phyloP scores from a whole-genome alignment of 2,113 vertebrate species.

The Dromaius novaehollandiae region DNA sequence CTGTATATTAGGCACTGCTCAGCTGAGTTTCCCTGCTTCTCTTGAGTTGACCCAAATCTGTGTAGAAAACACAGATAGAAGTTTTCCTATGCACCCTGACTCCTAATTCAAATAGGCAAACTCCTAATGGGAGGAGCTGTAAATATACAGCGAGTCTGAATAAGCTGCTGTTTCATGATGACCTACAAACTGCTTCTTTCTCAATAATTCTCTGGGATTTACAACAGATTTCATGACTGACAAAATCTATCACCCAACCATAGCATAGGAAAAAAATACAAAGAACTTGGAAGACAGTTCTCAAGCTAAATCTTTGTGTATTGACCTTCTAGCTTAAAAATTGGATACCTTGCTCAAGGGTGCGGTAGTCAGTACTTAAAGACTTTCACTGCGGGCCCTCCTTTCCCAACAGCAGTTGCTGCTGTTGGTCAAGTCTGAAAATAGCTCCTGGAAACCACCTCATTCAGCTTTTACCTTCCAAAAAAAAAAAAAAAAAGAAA shows the following conservation, averaged over 20 bases:
- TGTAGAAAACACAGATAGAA: neutral
- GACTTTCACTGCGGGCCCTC: neutral
- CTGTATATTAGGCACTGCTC: neutral
- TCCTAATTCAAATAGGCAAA: neutral
- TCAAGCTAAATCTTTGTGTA: neutral
- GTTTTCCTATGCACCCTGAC: neutral
- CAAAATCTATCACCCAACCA: neutral
- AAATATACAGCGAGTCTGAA: neutral
- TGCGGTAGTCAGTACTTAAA: neutral
- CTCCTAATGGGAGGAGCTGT: neutral
- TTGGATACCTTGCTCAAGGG: neutral
- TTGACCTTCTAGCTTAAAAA: neutral
- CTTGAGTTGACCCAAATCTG: neutral
- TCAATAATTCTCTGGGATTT: neutral
- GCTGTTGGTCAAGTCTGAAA: neutral
- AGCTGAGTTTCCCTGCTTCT: neutral
- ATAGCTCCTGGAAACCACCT: neutral
- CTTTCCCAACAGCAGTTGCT: neutral
- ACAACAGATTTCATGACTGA: neutral
- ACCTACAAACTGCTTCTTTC: neutral
- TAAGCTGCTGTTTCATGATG: neutral
- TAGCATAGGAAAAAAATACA: neutral
- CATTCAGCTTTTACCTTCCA: neutral
- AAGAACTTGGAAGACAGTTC: neutral
- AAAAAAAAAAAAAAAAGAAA: neutral